Evolutionary conservation across 2,797 vertebrate genomes (phyloP).

Genomic region (Potorous gilbertii): DNA sequence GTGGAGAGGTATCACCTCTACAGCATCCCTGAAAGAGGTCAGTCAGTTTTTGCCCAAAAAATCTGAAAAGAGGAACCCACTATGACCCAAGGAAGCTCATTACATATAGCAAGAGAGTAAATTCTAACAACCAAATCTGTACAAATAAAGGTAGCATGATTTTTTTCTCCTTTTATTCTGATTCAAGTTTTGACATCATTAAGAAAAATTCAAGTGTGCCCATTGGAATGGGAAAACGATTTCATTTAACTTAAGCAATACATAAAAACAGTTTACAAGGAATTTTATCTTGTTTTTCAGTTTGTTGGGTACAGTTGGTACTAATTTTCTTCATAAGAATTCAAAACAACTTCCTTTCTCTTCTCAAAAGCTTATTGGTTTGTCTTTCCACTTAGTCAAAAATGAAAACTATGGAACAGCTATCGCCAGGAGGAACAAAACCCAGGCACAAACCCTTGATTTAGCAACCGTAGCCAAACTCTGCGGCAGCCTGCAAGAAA

Average conservation of each 20-base stretch:
- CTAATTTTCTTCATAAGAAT: slow-evolving; percentile 19
- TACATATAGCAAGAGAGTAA: not conserved
- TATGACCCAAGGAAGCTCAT: not conserved
- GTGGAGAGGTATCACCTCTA: not conserved
- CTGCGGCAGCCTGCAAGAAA: slow-evolving; percentile 5
- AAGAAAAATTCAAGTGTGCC: slow-evolving; percentile 7
- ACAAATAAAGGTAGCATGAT: slow-evolving; percentile 30
- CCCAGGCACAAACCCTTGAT: slow-evolving; percentile 63
- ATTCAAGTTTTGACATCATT: not conserved
- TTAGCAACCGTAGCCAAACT: slow-evolving; percentile 52
- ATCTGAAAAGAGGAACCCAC: not conserved
- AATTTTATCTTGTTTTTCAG: slow-evolving; percentile 51
- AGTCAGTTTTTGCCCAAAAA: not conserved
- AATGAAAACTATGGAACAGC: slow-evolving; percentile 53
- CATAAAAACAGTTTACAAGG: not conserved
- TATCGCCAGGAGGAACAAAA: slow-evolving; percentile 53
- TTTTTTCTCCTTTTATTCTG: slow-evolving; percentile 39
- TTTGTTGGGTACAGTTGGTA: slow-evolving; percentile 56
- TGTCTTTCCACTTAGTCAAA: slow-evolving; percentile 45
- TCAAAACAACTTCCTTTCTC: slow-evolving; percentile 42
- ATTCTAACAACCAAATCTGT: slow-evolving; percentile 24
- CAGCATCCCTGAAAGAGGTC: not conserved
- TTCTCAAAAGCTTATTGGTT: slow-evolving; percentile 55
- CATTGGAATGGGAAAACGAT: slow-evolving; percentile 9
- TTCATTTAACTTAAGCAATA: slow-evolving; percentile 3